A percentile compares a stretch with the other conserved stretches of the same genome.
Conservation (phyloP, 2,113 vertebrate species). For the Psilopogon haemacephalus region DNA sequence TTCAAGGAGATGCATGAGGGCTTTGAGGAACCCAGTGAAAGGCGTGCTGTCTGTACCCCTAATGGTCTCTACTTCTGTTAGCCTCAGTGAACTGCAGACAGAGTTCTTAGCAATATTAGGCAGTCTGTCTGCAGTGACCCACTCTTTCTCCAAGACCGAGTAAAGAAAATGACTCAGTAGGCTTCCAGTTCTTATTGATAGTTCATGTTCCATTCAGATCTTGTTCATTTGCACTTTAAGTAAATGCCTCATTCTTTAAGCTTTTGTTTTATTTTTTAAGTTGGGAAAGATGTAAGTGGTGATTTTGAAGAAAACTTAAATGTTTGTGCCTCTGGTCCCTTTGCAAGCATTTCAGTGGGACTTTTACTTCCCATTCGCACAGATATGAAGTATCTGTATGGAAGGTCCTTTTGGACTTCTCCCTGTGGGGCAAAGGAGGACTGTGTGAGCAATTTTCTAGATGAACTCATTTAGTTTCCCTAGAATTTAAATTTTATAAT, state of each 20-base stretch:
- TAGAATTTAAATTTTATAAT: not conserved
- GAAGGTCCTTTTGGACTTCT: not conserved
- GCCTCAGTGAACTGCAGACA: not conserved
- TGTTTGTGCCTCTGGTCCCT: not conserved
- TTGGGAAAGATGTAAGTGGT: not conserved
- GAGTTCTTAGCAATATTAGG: not conserved
- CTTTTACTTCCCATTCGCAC: not conserved
- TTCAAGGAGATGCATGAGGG: not conserved
- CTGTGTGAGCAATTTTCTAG: not conserved
- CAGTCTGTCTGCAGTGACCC: not conserved
- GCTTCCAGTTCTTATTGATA: not conserved
- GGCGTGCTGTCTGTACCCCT: not conserved
- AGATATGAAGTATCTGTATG: not conserved
- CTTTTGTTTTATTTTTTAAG: not conserved
- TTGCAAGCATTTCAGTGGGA: not conserved
- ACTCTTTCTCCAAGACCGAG: not conserved
- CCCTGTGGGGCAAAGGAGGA: not conserved
- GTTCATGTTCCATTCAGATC: not conserved
- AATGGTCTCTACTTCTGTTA: not conserved
- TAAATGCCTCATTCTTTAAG: not conserved
- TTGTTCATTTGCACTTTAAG: not conserved
- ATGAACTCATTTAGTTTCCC: not conserved
- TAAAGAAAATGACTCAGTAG: not conserved
- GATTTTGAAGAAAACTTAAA: not conserved
- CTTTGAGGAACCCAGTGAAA: not conserved